Conservation (phyloP, 1,140 invertebrate species). For the Akabosia matsudoensis region DNA sequence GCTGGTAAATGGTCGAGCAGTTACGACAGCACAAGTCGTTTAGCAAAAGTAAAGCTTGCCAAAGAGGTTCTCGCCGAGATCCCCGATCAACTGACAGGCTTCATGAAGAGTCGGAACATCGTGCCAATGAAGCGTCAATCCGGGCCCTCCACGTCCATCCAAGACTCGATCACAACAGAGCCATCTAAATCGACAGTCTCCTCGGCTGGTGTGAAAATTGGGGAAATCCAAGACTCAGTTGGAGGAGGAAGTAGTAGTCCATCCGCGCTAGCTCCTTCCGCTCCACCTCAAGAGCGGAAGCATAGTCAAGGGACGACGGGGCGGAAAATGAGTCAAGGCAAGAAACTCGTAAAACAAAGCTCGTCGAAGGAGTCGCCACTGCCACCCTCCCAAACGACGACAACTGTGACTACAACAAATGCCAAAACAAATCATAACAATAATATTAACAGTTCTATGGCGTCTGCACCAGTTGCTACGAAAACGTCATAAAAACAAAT, state of each 20-base stretch:
- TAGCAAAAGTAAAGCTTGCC: slow-evolving; percentile 52
- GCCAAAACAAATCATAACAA: background rate
- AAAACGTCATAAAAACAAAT: background rate
- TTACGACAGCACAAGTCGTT: slow-evolving; percentile 33
- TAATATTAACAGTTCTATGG: background rate
- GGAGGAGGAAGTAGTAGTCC: background rate
- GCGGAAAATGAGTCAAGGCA: background rate
- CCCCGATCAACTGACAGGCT: slow-evolving; percentile 60
- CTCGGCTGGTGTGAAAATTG: background rate
- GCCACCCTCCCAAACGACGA: background rate
- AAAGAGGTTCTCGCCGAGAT: slow-evolving; percentile 64
- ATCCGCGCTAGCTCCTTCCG: background rate
- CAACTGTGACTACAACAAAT: background rate
- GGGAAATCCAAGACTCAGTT: background rate
- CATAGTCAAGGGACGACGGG: too few species aligned
- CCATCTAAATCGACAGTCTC: background rate
- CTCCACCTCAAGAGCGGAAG: background rate
- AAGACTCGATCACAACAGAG: background rate
- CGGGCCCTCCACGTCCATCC: background rate
- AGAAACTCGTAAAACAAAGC: background rate
- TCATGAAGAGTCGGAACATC: slow-evolving; percentile 59
- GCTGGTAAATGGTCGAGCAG: slow-evolving; percentile 39
- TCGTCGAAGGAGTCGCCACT: background rate
- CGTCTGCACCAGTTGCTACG: background rate
- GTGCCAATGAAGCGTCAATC: slow-evolving; percentile 30